Conservation (phyloP, 2,113 vertebrate genomes). For the Paramisgurnus dabryanus region DNA sequence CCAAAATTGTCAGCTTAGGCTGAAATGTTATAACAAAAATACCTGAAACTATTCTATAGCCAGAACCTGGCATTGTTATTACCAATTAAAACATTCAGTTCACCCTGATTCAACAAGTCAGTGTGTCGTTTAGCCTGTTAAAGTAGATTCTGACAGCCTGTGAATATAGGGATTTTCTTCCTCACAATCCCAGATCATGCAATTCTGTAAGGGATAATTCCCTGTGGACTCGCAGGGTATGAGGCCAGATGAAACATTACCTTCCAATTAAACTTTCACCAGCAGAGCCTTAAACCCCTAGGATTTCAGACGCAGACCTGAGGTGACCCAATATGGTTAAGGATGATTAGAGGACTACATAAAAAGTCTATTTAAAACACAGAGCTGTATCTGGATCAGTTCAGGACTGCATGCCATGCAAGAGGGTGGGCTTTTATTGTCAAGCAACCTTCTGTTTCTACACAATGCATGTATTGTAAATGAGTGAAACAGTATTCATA, state of each 20-base stretch:
- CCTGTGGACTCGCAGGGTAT: slow-evolving; percentile 25
- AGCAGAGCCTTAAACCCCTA: background rate
- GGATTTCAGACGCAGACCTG: slow-evolving; percentile 21
- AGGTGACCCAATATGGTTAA: slow-evolving; percentile 24
- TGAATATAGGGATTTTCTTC: slow-evolving; percentile 17
- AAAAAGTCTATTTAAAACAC: slow-evolving; percentile 33
- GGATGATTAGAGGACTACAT: slow-evolving; percentile 28
- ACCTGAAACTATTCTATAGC: no score
- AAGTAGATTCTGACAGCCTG: slow-evolving; percentile 21
- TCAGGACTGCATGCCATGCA: background rate
- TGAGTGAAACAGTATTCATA: no score
- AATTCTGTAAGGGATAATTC: slow-evolving; percentile 12
- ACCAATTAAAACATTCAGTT: slow-evolving; percentile 19
- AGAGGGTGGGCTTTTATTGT: slow-evolving; percentile 14
- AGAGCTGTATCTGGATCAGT: slow-evolving; percentile 14
- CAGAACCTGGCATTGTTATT: background rate
- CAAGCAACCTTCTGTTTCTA: slow-evolving; percentile 11
- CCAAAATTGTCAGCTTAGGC: no score
- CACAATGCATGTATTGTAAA: background rate
- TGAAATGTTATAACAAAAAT: no score
- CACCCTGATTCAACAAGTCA: slow-evolving; percentile 4
- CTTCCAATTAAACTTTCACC: slow-evolving; percentile 24
- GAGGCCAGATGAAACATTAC: slow-evolving; percentile 33
- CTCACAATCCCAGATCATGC: slow-evolving; percentile 17
- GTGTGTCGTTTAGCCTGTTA: slow-evolving; percentile 5